Evolutionary conservation across 1,140 invertebrate genomes (phyloP), one percentile per base, ranked within the genome.

Genomic region (Dolichoris vasculosae): DNA sequence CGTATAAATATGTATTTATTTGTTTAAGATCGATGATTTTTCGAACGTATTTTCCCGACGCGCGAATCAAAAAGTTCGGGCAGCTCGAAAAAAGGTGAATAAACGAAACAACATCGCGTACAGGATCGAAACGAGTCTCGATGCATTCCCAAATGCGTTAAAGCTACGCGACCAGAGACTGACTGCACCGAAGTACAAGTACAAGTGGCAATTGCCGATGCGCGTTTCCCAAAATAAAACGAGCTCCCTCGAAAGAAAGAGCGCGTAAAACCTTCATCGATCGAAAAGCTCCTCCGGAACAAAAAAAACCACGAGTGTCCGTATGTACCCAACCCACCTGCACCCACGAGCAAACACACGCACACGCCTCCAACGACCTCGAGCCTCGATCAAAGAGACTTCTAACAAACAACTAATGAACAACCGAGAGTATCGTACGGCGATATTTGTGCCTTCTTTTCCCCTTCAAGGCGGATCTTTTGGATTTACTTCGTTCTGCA

Each of bases 341-440:
- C 81, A 38, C 64, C 11, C 9, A 75, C 17, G 71, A 59, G 81
- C 71, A 83, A 83, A 75, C 71, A 59, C 48, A 59, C 48, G 38
- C 35, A 35, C 6, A 46, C n/a, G 23, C 43, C 30, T 8, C 9
- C 46, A 26, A 13, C n/a, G n/a, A 82, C 64, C 46, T 46, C 23
- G 38, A 55, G 80, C 30, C 48, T 2, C 67, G n/a, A 64, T 84
- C n/a, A 84, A 84, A 84, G 73, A 32, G 82, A 40, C 59, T 76
- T 32, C 8, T n/a, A n/a, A n/a, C n/a, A n/a, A n/a, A n/a, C n/a
- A n/a, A n/a, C n/a, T 77, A 77, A 84, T 67, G 40, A 69, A 55
- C 9, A 63, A 8, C 51, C 9, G 23, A 15, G 67, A 40, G 0
- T 23, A 13, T 32, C 32, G 15, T 35, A 79, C 26, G 55, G 26